These are phyloP conservation scores for Aspiorhynchus laticeps DNA, from an alignment of 2,113 vertebrate genomes.

Conservation along the genomic window DNA sequence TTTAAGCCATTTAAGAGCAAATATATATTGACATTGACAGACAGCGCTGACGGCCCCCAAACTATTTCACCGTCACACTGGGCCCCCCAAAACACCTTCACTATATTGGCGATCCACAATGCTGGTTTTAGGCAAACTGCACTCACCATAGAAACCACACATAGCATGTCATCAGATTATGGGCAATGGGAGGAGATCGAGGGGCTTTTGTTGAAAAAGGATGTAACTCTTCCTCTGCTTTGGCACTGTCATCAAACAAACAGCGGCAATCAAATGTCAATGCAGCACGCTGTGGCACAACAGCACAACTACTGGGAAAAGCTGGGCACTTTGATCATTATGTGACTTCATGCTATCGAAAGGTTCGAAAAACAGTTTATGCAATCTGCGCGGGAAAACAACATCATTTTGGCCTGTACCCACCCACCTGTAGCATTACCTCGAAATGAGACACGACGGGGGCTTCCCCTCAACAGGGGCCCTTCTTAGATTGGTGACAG, in stretches of 20 bases:
- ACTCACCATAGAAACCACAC: constrained; percentile 68
- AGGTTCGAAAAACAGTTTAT: neutral
- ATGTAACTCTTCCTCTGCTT: neutral
- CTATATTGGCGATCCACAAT: constrained; percentile 47
- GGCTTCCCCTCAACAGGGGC: constrained; percentile 6
- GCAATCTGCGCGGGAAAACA: neutral
- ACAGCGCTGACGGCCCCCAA: neutral
- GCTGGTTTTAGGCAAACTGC: constrained; percentile 50
- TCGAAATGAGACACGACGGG: constrained; percentile 32
- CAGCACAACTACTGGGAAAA: neutral
- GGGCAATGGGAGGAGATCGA: constrained; percentile 49
- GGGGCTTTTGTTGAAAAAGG: constrained; percentile 33
- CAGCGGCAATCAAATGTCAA: constrained; percentile 55
- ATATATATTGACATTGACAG: neutral
- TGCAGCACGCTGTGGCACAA: neutral
- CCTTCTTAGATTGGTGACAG: neutral
- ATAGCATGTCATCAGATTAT: constrained; percentile 62
- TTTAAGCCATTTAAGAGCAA: neutral
- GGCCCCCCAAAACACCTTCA: neutral
- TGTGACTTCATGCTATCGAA: neutral
- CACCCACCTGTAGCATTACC: constrained; percentile 8
- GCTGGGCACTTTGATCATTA: neutral
- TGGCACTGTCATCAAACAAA: neutral
- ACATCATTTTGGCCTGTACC: neutral
- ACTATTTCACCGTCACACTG: no score